A percentile compares a stretch with the other conserved stretches of the same genome.
Conservation (phyloP, 2,888 invertebrate species). For the Notocelia uddmanniana region DNA sequence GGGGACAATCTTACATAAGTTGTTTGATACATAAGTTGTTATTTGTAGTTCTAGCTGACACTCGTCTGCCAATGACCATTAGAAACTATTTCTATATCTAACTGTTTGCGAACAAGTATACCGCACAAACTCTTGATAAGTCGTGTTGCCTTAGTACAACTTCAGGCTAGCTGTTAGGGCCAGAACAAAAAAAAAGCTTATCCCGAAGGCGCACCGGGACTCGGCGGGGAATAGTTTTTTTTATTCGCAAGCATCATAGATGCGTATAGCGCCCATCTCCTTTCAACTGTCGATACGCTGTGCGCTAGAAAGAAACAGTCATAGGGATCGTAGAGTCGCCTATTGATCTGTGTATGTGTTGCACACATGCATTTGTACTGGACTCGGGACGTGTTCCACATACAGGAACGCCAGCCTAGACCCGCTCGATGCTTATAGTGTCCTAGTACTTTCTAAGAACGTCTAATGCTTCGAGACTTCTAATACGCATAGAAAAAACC, state of each 20-base stretch:
- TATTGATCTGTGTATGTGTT: constrained; percentile 55
- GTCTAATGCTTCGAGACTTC: constrained; percentile 76
- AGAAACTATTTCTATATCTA: neutral
- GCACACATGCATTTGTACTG: constrained; percentile 60
- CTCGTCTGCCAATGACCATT: neutral
- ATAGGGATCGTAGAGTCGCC: constrained; percentile 72
- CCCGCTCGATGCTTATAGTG: constrained; percentile 68
- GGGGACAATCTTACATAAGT: no score
- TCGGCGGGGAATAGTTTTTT: constrained; percentile 23
- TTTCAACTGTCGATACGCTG: constrained; percentile 49
- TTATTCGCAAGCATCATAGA: constrained; percentile 48
- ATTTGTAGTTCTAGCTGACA: neutral
- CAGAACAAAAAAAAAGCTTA: constrained; percentile 37
- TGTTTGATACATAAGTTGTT: no score
- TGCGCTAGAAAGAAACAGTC: constrained; percentile 61
- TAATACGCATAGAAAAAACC: constrained; percentile 46
- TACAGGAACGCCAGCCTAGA: constrained; percentile 68
- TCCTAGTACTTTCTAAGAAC: constrained; percentile 85
- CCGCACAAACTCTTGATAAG: neutral
- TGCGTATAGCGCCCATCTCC: constrained; percentile 57
- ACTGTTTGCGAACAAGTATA: neutral
- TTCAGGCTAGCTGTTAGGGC: constrained; percentile 27
- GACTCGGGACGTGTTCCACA: constrained; percentile 67
- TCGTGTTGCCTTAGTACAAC: constrained; percentile 38
- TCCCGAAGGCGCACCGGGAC: constrained; percentile 35